Percentiles rank a stretch among this genome's conserved stretches.
These are phyloP conservation scores for Probosciger aterrimus DNA, from an alignment of 2,113 vertebrate genomes.

Conservation along the genomic window DNA sequence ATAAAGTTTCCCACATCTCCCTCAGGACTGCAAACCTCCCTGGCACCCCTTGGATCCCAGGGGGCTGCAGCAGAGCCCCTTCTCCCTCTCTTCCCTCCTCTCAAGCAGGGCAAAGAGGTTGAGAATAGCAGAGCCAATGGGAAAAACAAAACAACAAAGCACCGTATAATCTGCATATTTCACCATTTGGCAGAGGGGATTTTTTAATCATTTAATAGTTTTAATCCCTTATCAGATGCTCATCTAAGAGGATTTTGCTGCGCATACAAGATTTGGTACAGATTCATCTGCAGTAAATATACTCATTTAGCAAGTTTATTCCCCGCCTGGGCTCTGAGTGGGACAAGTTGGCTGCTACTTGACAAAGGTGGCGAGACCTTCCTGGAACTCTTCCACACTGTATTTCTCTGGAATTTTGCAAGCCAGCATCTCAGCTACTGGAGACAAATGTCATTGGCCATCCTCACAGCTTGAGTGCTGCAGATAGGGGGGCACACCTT, in stretches of 20 bases:
- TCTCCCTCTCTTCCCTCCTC: background rate
- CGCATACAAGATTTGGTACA: slow-evolving; percentile 38
- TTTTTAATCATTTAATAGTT: slow-evolving; percentile 58
- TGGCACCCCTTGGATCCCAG: background rate
- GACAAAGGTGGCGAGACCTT: background rate
- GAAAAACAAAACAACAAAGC: slow-evolving; percentile 29
- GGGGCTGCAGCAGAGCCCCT: background rate
- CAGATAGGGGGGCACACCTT: rapidly evolving
- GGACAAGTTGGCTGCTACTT: background rate
- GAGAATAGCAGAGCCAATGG: background rate
- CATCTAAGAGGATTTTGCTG: slow-evolving; percentile 48
- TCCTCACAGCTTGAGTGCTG: rapidly evolving
- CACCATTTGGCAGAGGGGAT: background rate
- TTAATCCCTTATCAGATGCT: slow-evolving; percentile 42
- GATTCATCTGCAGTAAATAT: slow-evolving; percentile 37
- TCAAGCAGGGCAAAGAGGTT: background rate
- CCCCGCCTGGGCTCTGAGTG: background rate
- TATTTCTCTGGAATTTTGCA: background rate
- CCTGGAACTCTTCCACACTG: background rate
- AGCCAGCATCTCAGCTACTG: background rate
- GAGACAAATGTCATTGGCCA: background rate
- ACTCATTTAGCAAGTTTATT: slow-evolving; percentile 23
- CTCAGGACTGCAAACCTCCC: background rate
- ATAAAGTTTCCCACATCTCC: background rate
- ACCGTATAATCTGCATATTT: slow-evolving; percentile 25